A percentile compares a stretch with the other conserved stretches of the same genome.
Evolutionary conservation across 1,140 invertebrate species (phyloP).

Genomic region (Drosophila prosaltans): DNA sequence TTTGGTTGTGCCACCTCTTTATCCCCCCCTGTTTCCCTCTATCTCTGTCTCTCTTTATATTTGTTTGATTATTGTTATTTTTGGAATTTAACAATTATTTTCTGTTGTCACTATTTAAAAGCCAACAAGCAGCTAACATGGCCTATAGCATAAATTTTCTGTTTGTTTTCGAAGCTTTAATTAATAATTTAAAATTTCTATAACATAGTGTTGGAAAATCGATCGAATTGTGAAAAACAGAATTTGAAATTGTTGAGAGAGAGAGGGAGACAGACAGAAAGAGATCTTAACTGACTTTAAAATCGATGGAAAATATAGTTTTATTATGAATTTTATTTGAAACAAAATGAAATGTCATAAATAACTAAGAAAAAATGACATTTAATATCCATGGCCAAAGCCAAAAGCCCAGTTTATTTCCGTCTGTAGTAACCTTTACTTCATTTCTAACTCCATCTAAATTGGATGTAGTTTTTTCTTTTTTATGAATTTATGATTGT

Average conservation of each 20-base stretch:
- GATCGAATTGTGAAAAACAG: no score
- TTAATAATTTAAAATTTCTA: slow-evolving; percentile 15
- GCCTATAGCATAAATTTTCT: background rate
- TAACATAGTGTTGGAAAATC: no score
- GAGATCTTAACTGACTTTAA: no score
- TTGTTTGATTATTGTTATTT: slow-evolving; percentile 60
- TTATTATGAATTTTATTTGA: no score
- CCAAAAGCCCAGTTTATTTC: background rate
- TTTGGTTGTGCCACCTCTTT: slow-evolving; percentile 17
- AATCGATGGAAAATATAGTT: no score
- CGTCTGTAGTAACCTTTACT: background rate
- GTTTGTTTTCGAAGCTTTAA: slow-evolving; percentile 45
- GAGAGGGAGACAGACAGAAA: no score
- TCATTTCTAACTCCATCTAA: background rate
- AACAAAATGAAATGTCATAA: no score
- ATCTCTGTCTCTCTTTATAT: slow-evolving; percentile 13
- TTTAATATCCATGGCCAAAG: background rate
- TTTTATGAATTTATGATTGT: slow-evolving; percentile 66
- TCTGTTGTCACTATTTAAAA: slow-evolving; percentile 64
- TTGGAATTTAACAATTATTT: slow-evolving; percentile 73
- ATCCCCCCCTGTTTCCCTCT: no score
- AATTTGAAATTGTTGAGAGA: no score
- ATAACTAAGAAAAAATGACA: background rate
- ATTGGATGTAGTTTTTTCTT: background rate
- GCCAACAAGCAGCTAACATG: slow-evolving; percentile 16